Percentiles rank a stretch among this genome's conserved stretches.
Evolutionary conservation across 2,888 invertebrate genomes (phyloP).

Genomic region (Drosophila atripex): DNA sequence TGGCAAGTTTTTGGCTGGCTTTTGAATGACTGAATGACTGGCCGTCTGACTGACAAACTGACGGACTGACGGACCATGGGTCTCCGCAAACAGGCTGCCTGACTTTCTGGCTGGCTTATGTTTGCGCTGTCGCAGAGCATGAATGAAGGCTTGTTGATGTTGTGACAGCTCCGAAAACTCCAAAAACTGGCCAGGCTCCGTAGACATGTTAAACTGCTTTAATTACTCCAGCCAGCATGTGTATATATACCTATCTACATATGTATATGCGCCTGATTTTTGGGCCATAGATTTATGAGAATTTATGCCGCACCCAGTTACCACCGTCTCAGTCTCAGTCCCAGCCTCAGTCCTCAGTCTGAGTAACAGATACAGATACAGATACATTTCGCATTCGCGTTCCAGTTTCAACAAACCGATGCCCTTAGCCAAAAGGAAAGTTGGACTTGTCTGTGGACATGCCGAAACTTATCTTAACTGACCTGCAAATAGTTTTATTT

Average conservation of each 20-base stretch:
- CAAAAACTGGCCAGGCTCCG: slow-evolving; percentile 64
- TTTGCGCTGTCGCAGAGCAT: slow-evolving; percentile 62
- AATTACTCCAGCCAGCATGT: slow-evolving; percentile 69
- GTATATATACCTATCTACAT: slow-evolving; percentile 36
- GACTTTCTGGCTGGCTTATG: slow-evolving; percentile 50
- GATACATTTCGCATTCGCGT: slow-evolving; percentile 28
- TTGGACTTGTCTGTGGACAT: slow-evolving; percentile 53
- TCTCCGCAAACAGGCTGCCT: slow-evolving; percentile 41
- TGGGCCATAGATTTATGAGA: slow-evolving; percentile 73
- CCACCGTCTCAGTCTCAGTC: slow-evolving; percentile 14
- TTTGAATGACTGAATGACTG: slow-evolving; percentile 65
- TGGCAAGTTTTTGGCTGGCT: slow-evolving; percentile 71
- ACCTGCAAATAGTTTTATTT: slow-evolving; percentile 68
- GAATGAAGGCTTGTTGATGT: slow-evolving; percentile 78
- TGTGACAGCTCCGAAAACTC: slow-evolving; percentile 75
- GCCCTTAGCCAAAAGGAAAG: slow-evolving; percentile 75
- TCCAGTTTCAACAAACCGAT: slow-evolving; percentile 27
- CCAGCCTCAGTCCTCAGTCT: slow-evolving; percentile 11
- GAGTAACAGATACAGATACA: slow-evolving; percentile 27
- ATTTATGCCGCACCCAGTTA: slow-evolving; percentile 67
- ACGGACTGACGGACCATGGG: slow-evolving; percentile 27
- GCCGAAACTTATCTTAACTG: slow-evolving; percentile 68
- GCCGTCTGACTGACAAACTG: slow-evolving; percentile 39
- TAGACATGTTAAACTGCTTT: slow-evolving; percentile 77
- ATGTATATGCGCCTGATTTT: slow-evolving; percentile 46